phyloP scores from a whole-genome alignment of 2,888 invertebrate species.

The Drosophila anomelani region DNA sequence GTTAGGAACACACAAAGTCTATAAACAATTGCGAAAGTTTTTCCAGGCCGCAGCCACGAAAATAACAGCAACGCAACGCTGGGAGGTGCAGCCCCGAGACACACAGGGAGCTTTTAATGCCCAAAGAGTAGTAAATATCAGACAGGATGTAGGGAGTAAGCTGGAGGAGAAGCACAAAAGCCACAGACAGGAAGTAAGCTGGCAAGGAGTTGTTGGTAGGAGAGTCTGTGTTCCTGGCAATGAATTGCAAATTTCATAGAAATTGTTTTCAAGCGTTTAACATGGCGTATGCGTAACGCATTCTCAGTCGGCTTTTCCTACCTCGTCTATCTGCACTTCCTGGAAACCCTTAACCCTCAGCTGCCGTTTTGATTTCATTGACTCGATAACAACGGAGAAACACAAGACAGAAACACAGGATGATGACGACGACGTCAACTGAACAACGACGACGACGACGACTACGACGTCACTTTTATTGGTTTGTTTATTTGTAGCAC shows the following conservation, averaged over 20 bases:
- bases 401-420: constrained; percentile 6
- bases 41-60: constrained; percentile 61
- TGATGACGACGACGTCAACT: constrained; percentile 31
- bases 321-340: constrained; percentile 6
- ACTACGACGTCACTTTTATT: constrained; percentile 56
- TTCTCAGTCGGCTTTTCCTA: constrained; percentile 39
- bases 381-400: constrained; percentile 38
- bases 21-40: constrained; percentile 54
- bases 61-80: constrained; percentile 28
- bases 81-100: constrained; percentile 2
- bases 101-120: constrained; percentile 73
- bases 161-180: constrained; percentile 28
- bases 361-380: constrained; percentile 47
- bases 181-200: constrained; percentile 47
- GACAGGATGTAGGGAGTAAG: constrained; percentile 21
- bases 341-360: constrained; percentile 6
- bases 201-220: constrained; percentile 24
- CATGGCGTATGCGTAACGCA: constrained; percentile 72
- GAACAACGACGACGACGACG: too few relatives aligned
- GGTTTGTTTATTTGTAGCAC: constrained; percentile 63
- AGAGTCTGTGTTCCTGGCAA: constrained; percentile 48
- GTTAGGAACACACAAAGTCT: constrained; percentile 60
- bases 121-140: constrained; percentile 41
- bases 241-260: constrained; percentile 69
- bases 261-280: constrained; percentile 68